Evolutionary conservation across 2,113 vertebrate species (phyloP), one percentile per base, ranked within the genome.

Genomic region (Pseudopipra pipra): DNA sequence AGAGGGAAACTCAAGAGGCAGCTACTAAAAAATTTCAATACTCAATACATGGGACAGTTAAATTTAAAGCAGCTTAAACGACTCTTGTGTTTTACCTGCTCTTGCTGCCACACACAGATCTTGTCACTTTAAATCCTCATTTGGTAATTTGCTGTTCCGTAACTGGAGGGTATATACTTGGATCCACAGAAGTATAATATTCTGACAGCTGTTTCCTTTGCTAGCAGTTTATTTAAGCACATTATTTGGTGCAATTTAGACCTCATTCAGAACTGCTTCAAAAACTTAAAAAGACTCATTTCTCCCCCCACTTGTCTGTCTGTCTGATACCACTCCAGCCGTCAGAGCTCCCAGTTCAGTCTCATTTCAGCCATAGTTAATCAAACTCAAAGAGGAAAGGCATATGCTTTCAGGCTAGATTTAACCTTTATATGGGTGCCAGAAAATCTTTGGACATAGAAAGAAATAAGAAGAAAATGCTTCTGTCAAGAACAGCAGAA

Each of bases 161-260:
- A 76, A 93, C 79, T 75, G 68, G 91, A 95, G 96, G 95, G 94
- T 91, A 95, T 97, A 95, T 93, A 97, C 81, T 83, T 93, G 76
- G 95, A 96, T 91, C 76, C 52, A 87, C 83, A 92, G 95, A 96
- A 97, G 87, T 93, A 90, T 79, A 93, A 92, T 77, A 95, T 89
- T 87, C 89, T 54, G 90, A 85, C 85, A 96, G 97, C 93, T 97
- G 90, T 96, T 97, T 97, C 95, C 95, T 97, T 95, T 94, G 81
- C 93, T 96, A 88, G 90, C 94, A 95, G 83, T 93, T 95, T 97
- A 96, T 96, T 95, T 97, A 97, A 97, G 95, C 81, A 95, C 95
- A 96, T 92, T 96, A 93, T 91, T 90, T 95, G 95, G 79, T 96
- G 95, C 85, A 97, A 94, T 88, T 95, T 95, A 97, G 89, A 92